Conservation (phyloP, 1,140 invertebrate genomes). For the Euura lappo region DNA sequence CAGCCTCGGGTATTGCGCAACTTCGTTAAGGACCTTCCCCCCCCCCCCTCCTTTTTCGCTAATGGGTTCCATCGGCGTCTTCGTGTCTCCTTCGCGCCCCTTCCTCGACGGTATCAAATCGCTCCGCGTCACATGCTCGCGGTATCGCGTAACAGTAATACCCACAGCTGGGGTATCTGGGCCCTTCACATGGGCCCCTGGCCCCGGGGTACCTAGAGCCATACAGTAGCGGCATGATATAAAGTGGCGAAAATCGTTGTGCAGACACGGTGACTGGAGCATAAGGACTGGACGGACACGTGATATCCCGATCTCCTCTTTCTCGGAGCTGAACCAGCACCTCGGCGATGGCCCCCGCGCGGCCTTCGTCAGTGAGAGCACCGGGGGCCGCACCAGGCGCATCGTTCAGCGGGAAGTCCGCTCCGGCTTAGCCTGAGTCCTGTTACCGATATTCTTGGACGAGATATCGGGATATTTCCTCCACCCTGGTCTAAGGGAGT, state of each 20-base stretch:
- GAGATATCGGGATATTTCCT: no score
- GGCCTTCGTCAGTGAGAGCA: slow-evolving; percentile 2
- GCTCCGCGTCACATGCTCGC: not conserved
- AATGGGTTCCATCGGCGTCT: no score
- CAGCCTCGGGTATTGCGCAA: no score
- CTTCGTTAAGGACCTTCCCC: no score
- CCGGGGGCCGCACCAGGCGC: not conserved
- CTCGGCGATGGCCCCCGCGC: not conserved
- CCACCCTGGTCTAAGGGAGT: no score
- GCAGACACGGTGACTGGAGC: not conserved
- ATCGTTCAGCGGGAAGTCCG: not conserved
- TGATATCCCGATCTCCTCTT: slow-evolving; percentile 6
- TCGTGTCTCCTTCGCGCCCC: no score
- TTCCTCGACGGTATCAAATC: no score
- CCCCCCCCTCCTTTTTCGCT: no score
- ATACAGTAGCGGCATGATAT: not conserved
- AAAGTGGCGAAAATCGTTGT: not conserved
- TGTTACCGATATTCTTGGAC: no score
- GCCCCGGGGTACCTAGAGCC: no score
- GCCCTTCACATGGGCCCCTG: not conserved
- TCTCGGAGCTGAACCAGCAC: not conserved
- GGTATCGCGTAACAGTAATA: slow-evolving; percentile 4
- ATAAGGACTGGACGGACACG: not conserved
- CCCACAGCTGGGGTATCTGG: not conserved
- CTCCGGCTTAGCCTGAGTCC: no score